phyloP scores from a whole-genome alignment of 2,888 invertebrate species.

The Tetragonula carbonaria region DNA sequence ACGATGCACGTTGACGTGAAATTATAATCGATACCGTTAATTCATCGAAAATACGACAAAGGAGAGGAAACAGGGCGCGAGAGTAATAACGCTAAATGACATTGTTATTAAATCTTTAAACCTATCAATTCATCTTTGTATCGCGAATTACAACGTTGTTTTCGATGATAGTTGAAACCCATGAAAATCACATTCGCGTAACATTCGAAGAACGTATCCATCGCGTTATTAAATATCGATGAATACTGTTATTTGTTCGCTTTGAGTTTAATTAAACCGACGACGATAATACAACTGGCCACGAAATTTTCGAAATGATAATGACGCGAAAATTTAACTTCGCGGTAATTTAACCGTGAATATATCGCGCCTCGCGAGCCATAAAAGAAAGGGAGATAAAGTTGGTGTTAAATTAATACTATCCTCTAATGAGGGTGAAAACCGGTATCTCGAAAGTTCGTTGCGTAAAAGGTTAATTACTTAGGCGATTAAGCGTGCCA shows the following conservation, averaged over 20 bases:
- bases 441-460: slow-evolving; percentile 33
- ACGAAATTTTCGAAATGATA: neutral
- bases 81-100: neutral
- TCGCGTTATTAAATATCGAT: neutral
- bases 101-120: neutral
- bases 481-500: slow-evolving; percentile 42
- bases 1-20: neutral
- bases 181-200: neutral
- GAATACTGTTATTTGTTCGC: neutral
- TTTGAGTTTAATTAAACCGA: neutral
- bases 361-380: neutral
- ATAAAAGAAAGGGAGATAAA: neutral
- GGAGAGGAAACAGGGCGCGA: neutral
- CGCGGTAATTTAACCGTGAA: neutral
- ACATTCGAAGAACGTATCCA: neutral
- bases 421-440: slow-evolving; percentile 24
- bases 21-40: neutral
- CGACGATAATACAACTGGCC: neutral
- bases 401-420: slow-evolving; percentile 24
- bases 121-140: neutral
- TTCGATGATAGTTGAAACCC: neutral
- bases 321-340: neutral
- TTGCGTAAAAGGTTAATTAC: slow-evolving; percentile 49
- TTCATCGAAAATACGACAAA: neutral
- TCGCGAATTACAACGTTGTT: neutral